Base-by-base conservation (phyloP, 92 coral and sea anemone genomes). In the Palythoa grandis region DNA sequence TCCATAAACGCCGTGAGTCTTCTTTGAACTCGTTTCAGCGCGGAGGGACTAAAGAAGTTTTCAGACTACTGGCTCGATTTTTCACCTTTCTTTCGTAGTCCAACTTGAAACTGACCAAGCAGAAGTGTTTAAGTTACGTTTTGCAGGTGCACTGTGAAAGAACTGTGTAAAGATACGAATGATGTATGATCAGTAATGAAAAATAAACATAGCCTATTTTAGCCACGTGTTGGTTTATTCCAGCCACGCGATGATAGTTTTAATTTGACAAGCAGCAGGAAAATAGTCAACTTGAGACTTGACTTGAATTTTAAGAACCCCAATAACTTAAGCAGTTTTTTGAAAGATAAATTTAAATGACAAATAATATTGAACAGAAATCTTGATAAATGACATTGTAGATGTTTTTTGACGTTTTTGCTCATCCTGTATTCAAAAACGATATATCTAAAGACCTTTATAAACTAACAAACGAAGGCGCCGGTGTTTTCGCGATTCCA, bases 141-240 rank as follows among this genome's bases (percentile, higher is more conserved):
- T 79, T 52, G 88, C 79, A 60, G 61, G 60, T 83, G 88, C 77
- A 87, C 85, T 87, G 79, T 83, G 69, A 74, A 82, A 87, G 74
- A 90, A 70, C 92, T 69, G 84, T 73, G 85, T 87, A 83, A 90
- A 87, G 79, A 87, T 66, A 10, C 61, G 60, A 80, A 25, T 66
- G 84, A 66, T 80, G 73, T 48, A 47, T 66, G 85, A 52, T 47
- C 52, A 80, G 50, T 80, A 65, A 48, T 80, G 39, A 67, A 80
- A 80, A 80, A 80, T 80, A 80, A 66, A 80, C 74, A 80, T 23
- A 66, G 56, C 39, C 61, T 16, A 80, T 66, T 80, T 60, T 80
- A 66, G 85, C 85, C 85, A 80, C 85, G 85, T 80, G 85, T 66
- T 50, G 48, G 25, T 66, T 80, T 65, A 67, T 66, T 66, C 50